Conservation (phyloP, 2,888 invertebrate species). For the Epinotia ramella region DNA sequence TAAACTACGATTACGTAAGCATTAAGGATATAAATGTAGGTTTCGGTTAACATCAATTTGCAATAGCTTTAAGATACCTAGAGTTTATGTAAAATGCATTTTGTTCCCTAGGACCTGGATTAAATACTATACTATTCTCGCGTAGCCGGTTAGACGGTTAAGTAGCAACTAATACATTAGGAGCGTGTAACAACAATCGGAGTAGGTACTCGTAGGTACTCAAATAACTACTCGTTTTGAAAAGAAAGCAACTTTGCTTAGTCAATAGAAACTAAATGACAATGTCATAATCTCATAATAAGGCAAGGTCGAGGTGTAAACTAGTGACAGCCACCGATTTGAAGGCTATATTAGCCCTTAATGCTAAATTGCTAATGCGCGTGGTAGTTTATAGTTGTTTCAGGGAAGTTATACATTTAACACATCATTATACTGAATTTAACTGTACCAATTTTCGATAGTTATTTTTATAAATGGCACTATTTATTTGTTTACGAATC, state of each 20-base stretch:
- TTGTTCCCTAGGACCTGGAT: too few species aligned
- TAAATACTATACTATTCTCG: too few species aligned
- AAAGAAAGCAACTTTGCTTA: not conserved
- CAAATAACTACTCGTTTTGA: not conserved
- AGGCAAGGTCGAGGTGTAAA: conserved; percentile 38
- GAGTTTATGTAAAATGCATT: not conserved
- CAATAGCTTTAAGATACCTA: not conserved
- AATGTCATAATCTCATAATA: not conserved
- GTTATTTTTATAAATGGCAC: too few species aligned
- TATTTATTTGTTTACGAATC: too few species aligned
- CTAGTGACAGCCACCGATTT: conserved; percentile 10
- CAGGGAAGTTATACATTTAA: too few species aligned
- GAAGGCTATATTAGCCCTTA: not conserved
- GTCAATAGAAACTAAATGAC: not conserved
- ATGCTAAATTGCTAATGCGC: too few species aligned
- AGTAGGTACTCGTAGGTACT: not conserved
- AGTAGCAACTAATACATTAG: not conserved
- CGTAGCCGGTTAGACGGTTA: too few species aligned
- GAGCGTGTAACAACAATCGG: not conserved
- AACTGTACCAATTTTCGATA: too few species aligned
- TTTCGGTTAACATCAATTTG: not conserved
- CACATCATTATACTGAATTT: too few species aligned
- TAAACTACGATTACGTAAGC: not conserved
- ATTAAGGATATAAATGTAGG: not conserved
- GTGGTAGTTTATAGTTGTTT: too few species aligned